Percentiles rank a stretch among this genome's conserved stretches.
Evolutionary conservation across 1,140 invertebrate species (phyloP).

Genomic region (Agrypnia vestita): DNA sequence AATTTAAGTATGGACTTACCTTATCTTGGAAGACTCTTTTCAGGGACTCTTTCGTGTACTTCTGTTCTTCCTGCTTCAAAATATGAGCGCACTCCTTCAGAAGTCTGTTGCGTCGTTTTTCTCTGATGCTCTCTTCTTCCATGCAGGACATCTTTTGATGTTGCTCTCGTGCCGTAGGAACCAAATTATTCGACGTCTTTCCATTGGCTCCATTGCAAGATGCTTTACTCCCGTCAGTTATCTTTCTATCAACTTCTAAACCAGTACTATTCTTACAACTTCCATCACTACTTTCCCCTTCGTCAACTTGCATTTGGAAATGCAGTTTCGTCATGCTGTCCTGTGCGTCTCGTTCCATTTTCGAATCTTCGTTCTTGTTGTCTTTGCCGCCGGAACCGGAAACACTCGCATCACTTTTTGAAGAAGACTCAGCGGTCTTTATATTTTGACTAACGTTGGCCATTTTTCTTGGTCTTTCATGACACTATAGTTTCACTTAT

Average conservation of each 20-base stretch:
- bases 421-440: slow-evolving; percentile 10
- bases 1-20: slow-evolving; percentile 70
- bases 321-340: slow-evolving; percentile 21
- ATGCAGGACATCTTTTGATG: slow-evolving; percentile 75
- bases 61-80: slow-evolving; percentile 73
- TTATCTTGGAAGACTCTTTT: slow-evolving; percentile 78
- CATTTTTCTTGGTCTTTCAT: slow-evolving; percentile 41
- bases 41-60: slow-evolving; percentile 77
- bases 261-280: background rate
- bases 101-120: slow-evolving; percentile 72
- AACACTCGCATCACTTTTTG: slow-evolving; percentile 6
- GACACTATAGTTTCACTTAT: background rate
- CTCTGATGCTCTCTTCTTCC: slow-evolving; percentile 79
- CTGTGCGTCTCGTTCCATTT: background rate
- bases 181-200: background rate
- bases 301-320: slow-evolving; percentile 45
- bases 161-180: slow-evolving; percentile 57
- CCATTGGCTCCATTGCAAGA: slow-evolving; percentile 14
- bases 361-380: background rate
- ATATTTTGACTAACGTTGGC: slow-evolving; percentile 24
- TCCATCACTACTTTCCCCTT: slow-evolving; percentile 9
- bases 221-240: background rate
- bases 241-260: background rate
- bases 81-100: slow-evolving; percentile 78
- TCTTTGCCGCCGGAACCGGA: background rate